Conservation (phyloP, 2,888 invertebrate genomes). For the Helobdella robusta region DNA sequence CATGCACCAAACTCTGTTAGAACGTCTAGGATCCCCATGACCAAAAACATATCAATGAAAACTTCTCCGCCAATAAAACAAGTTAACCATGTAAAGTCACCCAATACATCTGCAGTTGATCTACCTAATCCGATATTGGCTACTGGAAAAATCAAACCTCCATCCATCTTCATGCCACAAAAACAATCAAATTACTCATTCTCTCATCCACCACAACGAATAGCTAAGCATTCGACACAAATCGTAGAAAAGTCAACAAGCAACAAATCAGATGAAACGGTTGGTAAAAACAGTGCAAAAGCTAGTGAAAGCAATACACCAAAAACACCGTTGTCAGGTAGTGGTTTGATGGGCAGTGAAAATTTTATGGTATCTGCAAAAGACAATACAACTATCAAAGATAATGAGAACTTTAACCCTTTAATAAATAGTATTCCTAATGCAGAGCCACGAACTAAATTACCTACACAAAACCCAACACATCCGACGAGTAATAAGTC, state of each 20-base stretch:
- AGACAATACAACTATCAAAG: background rate
- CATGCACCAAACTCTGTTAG: background rate
- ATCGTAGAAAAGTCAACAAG: no score
- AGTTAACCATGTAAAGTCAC: background rate
- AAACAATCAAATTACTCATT: no score
- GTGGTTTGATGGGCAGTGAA: background rate
- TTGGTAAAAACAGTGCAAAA: no score
- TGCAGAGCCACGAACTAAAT: no score
- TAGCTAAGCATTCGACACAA: no score
- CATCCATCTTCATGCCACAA: background rate
- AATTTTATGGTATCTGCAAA: no score
- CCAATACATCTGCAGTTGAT: no score
- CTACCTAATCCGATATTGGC: background rate
- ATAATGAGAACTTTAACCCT: background rate
- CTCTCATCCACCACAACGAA: no score
- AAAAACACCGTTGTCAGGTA: background rate
- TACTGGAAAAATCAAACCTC: background rate
- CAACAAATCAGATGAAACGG: no score
- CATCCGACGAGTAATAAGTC: no score
- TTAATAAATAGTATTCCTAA: no score
- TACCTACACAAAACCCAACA: background rate
- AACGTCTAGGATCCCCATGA: slow-evolving; percentile 1
- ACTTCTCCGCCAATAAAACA: background rate
- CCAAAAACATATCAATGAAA: background rate
- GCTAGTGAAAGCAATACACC: no score